phyloP scores from a whole-genome alignment of 2,888 invertebrate genomes.

The Pammene aurita region DNA sequence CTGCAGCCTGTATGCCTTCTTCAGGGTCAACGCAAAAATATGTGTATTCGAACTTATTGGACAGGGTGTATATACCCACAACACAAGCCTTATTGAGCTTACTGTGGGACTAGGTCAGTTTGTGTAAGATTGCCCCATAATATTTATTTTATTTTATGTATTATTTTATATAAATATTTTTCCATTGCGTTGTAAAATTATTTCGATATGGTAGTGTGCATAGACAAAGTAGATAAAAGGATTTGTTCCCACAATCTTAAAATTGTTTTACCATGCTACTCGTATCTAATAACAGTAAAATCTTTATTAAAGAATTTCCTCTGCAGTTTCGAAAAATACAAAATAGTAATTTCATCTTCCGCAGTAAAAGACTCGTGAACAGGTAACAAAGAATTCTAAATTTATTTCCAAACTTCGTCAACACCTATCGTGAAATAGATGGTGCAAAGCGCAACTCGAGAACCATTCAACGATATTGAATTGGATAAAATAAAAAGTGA shows the following conservation, averaged over 20 bases:
- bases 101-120: no score
- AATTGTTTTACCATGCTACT: not conserved
- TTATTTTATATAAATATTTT: not conserved
- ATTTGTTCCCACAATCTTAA: not conserved
- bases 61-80: no score
- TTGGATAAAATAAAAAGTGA: constrained; percentile 76
- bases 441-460: constrained; percentile 56
- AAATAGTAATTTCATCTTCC: constrained; percentile 5
- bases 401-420: constrained; percentile 20
- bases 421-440: constrained; percentile 13
- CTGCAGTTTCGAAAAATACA: not conserved
- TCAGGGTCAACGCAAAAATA: no score
- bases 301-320: not conserved
- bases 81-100: no score
- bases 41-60: no score
- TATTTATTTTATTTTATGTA: no score
- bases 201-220: not conserved
- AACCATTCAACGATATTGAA: constrained; percentile 69
- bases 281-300: not conserved
- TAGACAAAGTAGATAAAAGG: no score
- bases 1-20: no score
- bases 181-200: not conserved
- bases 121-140: no score
- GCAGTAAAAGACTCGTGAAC: not conserved
- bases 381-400: constrained; percentile 9